Evolutionary conservation across 2,888 invertebrate genomes (phyloP), one percentile per base, ranked within the genome.

Genomic region (Megalurothrips usitatus): DNA sequence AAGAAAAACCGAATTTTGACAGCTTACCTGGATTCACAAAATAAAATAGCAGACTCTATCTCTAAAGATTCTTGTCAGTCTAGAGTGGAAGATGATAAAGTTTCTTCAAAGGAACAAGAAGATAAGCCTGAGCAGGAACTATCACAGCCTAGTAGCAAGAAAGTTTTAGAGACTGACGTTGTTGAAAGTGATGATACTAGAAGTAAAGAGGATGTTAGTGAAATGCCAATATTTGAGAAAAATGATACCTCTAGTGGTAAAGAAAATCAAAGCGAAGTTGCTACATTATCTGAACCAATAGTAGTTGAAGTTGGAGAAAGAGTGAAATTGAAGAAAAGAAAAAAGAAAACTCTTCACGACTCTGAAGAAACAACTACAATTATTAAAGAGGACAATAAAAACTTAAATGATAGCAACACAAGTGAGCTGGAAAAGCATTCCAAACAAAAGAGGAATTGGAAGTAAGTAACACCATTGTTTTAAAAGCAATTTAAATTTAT

Each of bases 361-460:
- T 75, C 68, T 11, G 26, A 26, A 23, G 68, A 75, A 9, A 10
- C 68, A 75, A 23, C 68, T 12, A 12, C 23, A 12, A 75, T 8
- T 75, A 8, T 26, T 23, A 75, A 75, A 9, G 68, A 75, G 4
- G 68, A 75, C 23, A 26, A 43, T 43, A 43, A 43, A 43, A 43
- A 26, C 68, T 23, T 26, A 10, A 75, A 12, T 26, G 26, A 26
- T 26, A 43, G 34, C 34, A 43, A 43, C 34, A 12, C 26, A 23
- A 26, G 12, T 11, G 68, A 75, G 4, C 14, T 75, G 23, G 68
- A 75, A 58, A 58, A 19, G 17, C 58, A 58, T 14, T 6, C 14
- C 19, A 75, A 75, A 75, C 68, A 23, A 75, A 75, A 26, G 68
- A 75, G 68, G 26, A 75, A 75, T 26, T 75, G 68, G 68, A 75